phyloP scores from a whole-genome alignment of 2,113 vertebrate genomes.

The Cephalopterus ornatus region DNA sequence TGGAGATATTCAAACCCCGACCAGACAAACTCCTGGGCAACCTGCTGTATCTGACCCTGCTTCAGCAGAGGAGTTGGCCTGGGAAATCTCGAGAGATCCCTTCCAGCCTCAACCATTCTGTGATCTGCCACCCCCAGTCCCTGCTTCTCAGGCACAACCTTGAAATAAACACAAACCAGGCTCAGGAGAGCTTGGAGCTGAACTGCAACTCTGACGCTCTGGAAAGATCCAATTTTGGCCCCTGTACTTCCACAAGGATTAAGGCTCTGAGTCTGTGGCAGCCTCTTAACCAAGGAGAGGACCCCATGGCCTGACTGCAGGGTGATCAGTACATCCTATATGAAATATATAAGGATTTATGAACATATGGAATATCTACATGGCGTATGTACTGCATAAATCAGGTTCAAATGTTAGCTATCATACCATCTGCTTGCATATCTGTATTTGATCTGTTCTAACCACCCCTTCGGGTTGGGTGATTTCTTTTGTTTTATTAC shows the following conservation, averaged over 20 bases:
- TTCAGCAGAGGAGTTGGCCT: not conserved
- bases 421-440: not conserved
- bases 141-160: not conserved
- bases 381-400: not conserved
- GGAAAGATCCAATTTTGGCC: not conserved
- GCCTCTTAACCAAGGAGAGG: not conserved
- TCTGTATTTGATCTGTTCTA: not conserved
- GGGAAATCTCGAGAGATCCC: not conserved
- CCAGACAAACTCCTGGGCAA: not conserved
- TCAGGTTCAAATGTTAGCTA: not conserved
- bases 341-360: fast-evolving
- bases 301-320: not conserved
- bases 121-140: not conserved
- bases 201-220: not conserved
- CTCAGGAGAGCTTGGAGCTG: not conserved
- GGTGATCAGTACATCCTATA: not conserved
- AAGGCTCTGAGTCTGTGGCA: not conserved
- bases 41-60: not conserved
- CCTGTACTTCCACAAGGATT: not conserved
- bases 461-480: not conserved
- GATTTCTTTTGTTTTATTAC: not conserved
- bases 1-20: not conserved
- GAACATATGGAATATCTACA: not conserved
- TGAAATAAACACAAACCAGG: not conserved
- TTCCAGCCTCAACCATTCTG: not conserved